Percentiles rank a stretch among this genome's conserved stretches.
These are phyloP conservation scores for Oscheius sp. DNA, from an alignment of 2,888 invertebrate species.

Conservation along the genomic window DNA sequence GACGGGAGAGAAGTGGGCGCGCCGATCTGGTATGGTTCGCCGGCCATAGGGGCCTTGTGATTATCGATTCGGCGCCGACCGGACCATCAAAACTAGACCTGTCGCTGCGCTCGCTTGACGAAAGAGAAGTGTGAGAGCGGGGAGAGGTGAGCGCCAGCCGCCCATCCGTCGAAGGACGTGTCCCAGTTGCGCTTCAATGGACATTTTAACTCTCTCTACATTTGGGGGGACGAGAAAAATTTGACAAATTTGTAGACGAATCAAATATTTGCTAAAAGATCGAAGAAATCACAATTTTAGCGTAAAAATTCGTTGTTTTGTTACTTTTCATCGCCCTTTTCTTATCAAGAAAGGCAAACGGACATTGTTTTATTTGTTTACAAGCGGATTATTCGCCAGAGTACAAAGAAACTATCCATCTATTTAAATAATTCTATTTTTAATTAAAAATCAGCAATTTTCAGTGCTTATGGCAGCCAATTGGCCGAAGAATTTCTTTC, in stretches of 20 bases:
- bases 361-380: too few species aligned
- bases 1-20: slow-evolving; percentile 28
- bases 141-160: slow-evolving; percentile 19
- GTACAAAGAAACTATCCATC: too few species aligned
- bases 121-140: slow-evolving; percentile 5
- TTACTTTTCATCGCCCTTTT: too few species aligned
- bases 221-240: not conserved
- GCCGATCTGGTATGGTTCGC: slow-evolving; percentile 39
- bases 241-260: not conserved
- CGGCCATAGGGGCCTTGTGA: slow-evolving; percentile 42
- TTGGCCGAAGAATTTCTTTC: slow-evolving; percentile 26
- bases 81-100: slow-evolving; percentile 41
- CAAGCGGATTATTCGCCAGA: too few species aligned
- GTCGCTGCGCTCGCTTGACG: not conserved
- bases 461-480: slow-evolving; percentile 17
- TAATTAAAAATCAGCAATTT: not conserved
- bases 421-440: too few species aligned
- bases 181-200: slow-evolving; percentile 27
- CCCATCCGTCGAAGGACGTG: slow-evolving; percentile 23
- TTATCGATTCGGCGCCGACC: slow-evolving; percentile 38
- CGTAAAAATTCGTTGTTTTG: too few species aligned
- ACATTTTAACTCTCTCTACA: not conserved
- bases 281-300: too few species aligned
- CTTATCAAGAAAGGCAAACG: too few species aligned
- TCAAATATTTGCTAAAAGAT: too few species aligned